Conservation (phyloP, 2,113 vertebrate species). For the Stegastes partitus region DNA sequence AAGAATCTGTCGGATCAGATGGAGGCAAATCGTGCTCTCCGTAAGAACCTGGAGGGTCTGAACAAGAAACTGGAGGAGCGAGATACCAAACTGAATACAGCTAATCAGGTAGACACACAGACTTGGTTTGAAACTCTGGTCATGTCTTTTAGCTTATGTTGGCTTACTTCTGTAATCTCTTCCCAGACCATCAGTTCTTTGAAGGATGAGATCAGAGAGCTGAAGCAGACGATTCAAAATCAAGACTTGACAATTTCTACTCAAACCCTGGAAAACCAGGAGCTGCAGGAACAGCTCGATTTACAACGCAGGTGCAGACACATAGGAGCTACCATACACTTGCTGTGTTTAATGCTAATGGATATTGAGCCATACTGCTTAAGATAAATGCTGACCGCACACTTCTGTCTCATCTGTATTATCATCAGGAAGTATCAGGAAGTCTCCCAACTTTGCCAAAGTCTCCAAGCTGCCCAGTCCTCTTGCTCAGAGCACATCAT, state of each 20-base stretch:
- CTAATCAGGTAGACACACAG: conserved; percentile 87
- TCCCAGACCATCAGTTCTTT: conserved; percentile 84
- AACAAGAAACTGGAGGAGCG: conserved; percentile 89
- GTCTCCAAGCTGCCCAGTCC: conserved; percentile 87
- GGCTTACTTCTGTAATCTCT: conserved; percentile 27
- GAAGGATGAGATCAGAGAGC: conserved; percentile 90
- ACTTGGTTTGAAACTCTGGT: not conserved
- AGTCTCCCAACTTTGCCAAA: conserved; percentile 87
- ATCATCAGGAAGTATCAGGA: conserved; percentile 91
- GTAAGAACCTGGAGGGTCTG: conserved; percentile 86
- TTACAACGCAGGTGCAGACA: conserved; percentile 86
- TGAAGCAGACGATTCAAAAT: conserved; percentile 90
- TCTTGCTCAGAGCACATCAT: conserved; percentile 88
- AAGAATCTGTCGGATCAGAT: conserved; percentile 87
- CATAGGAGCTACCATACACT: not conserved
- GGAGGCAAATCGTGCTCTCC: conserved; percentile 84
- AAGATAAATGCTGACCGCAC: conserved; percentile 7
- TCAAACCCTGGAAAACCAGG: conserved; percentile 89
- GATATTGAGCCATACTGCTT: not conserved
- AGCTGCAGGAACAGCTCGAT: conserved; percentile 91
- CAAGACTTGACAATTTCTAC: conserved; percentile 89
- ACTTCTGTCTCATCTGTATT: conserved; percentile 24
- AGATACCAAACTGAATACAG: conserved; percentile 84
- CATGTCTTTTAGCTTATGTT: conserved; percentile 3
- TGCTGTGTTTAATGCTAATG: not conserved